phyloP scores from a whole-genome alignment of 2,888 invertebrate genomes.

The Odontothrips loti region DNA sequence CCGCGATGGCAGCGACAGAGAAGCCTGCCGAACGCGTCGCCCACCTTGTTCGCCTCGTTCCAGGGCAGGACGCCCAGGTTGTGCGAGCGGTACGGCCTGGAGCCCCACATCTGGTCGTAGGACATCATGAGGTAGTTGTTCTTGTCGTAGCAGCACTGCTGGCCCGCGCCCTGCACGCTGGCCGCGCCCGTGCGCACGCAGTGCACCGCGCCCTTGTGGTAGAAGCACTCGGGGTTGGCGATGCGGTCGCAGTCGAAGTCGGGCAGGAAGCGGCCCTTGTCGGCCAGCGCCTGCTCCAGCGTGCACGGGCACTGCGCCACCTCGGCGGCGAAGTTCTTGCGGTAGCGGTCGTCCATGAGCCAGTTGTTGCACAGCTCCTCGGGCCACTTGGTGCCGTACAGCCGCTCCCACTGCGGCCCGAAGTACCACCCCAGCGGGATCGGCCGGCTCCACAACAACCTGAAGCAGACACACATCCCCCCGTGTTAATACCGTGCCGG shows the following conservation, averaged over 20 bases:
- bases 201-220: conserved; percentile 84
- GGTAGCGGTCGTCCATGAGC: conserved; percentile 76
- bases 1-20: no score
- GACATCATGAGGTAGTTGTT: conserved; percentile 87
- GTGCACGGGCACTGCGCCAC: conserved; percentile 82
- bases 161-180: conserved; percentile 85
- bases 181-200: conserved; percentile 90
- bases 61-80: conserved; percentile 90
- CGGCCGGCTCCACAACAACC: conserved; percentile 82
- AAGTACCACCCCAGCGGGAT: conserved; percentile 93
- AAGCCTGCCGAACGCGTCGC: background rate
- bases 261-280: conserved; percentile 89
- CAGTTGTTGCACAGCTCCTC: conserved; percentile 81
- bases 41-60: conserved; percentile 87
- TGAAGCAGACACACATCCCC: conserved; percentile 39
- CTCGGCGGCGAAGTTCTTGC: conserved; percentile 80
- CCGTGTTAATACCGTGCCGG: no score
- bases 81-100: conserved; percentile 76
- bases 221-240: conserved; percentile 80
- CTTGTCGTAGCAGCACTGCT: conserved; percentile 96
- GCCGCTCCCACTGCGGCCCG: conserved; percentile 77
- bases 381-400: conserved; percentile 78
- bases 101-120: conserved; percentile 94
- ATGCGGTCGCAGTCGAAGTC: conserved; percentile 88
- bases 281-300: conserved; percentile 80